A percentile compares a stretch with the other conserved stretches of the same genome.
phyloP scores from a whole-genome alignment of 2,888 invertebrate genomes.

The Agrotis ipsilon region DNA sequence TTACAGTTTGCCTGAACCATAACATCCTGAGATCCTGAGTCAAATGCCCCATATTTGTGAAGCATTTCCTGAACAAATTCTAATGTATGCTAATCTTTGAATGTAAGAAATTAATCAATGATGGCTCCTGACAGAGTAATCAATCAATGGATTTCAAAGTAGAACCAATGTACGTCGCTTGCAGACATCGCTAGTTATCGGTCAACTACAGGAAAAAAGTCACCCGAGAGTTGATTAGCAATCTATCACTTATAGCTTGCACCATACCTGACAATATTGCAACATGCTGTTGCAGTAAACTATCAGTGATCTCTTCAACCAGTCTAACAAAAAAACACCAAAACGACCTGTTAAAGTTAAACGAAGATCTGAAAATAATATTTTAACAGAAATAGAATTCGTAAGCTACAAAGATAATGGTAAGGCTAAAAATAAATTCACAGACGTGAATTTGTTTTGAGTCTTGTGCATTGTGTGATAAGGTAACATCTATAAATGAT shows the following conservation, averaged over 20 bases:
- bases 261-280: conserved; percentile 48
- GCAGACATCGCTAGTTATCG: conserved; percentile 46
- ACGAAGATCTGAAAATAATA: not conserved
- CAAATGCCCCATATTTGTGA: conserved; percentile 19
- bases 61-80: conserved; percentile 9
- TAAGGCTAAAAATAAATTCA: not conserved
- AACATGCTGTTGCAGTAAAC: conserved; percentile 20
- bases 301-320: not conserved
- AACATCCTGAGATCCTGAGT: conserved; percentile 62
- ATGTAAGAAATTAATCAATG: conserved; percentile 20
- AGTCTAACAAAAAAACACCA: not conserved
- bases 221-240: conserved; percentile 47
- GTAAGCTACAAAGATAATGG: not conserved
- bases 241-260: conserved; percentile 56
- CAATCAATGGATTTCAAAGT: conserved; percentile 54
- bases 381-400: not conserved
- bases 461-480: conserved; percentile 6
- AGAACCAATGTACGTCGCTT: conserved; percentile 19
- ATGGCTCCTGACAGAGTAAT: conserved; percentile 30
- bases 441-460: not conserved
- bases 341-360: not conserved
- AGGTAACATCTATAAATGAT: not conserved
- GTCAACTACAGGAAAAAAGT: conserved; percentile 56
- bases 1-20: conserved; percentile 45
- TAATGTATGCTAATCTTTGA: conserved; percentile 18